Conservation (phyloP, 2,113 vertebrate genomes). For the Glaucomys volans region DNA sequence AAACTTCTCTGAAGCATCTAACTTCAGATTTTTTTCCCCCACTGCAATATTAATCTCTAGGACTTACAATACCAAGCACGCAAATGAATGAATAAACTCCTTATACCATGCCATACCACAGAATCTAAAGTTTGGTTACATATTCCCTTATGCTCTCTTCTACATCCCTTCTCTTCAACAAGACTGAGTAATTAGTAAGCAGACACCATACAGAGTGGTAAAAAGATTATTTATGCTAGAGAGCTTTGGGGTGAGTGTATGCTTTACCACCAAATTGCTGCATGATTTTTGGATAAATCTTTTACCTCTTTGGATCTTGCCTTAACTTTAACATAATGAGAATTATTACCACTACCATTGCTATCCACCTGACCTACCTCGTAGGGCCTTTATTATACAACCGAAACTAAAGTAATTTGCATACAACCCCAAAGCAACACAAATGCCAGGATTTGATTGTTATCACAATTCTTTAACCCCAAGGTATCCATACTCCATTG, state of each 20-base stretch:
- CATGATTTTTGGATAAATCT: background rate
- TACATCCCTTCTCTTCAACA: background rate
- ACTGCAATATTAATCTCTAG: background rate
- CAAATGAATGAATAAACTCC: background rate
- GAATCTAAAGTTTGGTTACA: slow-evolving; percentile 12
- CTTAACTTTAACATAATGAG: background rate
- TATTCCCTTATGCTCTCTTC: background rate
- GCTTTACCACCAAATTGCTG: background rate
- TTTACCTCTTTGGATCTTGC: background rate
- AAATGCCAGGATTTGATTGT: background rate
- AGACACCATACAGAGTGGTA: background rate
- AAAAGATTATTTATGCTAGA: background rate
- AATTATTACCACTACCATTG: background rate
- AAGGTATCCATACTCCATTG: background rate
- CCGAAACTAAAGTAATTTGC: background rate
- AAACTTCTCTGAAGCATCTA: background rate
- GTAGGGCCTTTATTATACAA: background rate
- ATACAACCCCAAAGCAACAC: background rate
- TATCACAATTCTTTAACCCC: background rate
- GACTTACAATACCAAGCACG: background rate
- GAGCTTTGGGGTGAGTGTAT: background rate
- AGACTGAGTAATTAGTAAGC: background rate
- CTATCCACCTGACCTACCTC: background rate
- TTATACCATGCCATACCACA: background rate
- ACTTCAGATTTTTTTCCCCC: background rate